These are phyloP conservation scores for Telenomus remus DNA, from an alignment of 1,140 invertebrate species.

Conservation along the genomic window DNA sequence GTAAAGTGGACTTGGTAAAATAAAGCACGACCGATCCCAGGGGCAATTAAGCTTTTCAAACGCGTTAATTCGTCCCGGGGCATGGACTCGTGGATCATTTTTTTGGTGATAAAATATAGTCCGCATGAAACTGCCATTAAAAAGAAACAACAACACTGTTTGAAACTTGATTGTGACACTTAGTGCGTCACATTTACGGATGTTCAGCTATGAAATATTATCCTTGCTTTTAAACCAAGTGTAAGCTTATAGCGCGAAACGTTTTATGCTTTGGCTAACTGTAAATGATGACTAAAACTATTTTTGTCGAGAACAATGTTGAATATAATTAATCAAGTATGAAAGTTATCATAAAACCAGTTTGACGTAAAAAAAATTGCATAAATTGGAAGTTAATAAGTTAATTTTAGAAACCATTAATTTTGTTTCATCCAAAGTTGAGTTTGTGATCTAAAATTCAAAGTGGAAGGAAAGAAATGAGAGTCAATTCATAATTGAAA, in stretches of 20 bases:
- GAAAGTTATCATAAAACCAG: too few relatives aligned
- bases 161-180: slow-evolving; percentile 31
- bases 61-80: slow-evolving; percentile 16
- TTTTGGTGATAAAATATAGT: slow-evolving; percentile 11
- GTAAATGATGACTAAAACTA: too few relatives aligned
- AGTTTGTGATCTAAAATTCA: too few relatives aligned
- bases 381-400: too few relatives aligned
- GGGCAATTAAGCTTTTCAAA: slow-evolving; percentile 30
- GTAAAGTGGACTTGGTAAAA: background rate
- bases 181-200: slow-evolving; percentile 8
- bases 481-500: too few relatives aligned
- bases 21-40: slow-evolving; percentile 14
- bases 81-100: slow-evolving; percentile 6
- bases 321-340: too few relatives aligned
- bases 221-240: slow-evolving; percentile 9
- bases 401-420: too few relatives aligned
- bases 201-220: slow-evolving; percentile 10
- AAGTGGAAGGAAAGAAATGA: too few relatives aligned
- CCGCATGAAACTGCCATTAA: slow-evolving; percentile 6
- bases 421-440: too few relatives aligned
- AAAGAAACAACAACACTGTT: slow-evolving; percentile 16
- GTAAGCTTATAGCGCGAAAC: background rate
- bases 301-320: too few relatives aligned
- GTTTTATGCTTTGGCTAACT: too few relatives aligned
- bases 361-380: too few relatives aligned